Evolutionary conservation across 2,113 vertebrate species (phyloP), one percentile per base, ranked within the genome.

Genomic region (Cynopterus brachyotis): DNA sequence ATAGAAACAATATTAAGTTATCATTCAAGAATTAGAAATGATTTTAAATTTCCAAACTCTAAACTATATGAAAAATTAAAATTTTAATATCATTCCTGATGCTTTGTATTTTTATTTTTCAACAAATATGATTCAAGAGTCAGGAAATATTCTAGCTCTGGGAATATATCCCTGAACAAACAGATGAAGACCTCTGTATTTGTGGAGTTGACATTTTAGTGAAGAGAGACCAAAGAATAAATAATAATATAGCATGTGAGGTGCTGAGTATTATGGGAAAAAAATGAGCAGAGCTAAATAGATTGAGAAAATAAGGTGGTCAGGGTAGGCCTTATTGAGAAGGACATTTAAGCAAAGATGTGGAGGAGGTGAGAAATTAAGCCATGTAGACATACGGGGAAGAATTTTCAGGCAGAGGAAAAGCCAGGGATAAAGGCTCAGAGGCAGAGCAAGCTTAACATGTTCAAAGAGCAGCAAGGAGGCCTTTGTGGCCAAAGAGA

Each of bases 31-130:
- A 87, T 73, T 78, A 67, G 45, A 84, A 82, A 70, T 30, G 47
- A 47, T 53, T 84, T 55, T 32, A 40, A 40, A 66, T 62, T 37
- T 78, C 64, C 67, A 50, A 78, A 30, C 75, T 82, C 67, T 92
- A 83, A 72, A 64, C 80, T 80, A 60, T 35, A 20, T 78, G 64
- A 17, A 95, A 76, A 96, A 66, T 80, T 62, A 84, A 88, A 89
- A 12, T 79, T 55, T 59, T 70, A 79, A 85, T 80, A 53, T 73
- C 67, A 60, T 66, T 47, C 24, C 22, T 81, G 55, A n/a, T 30
- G 24, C 37, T 73, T 78, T 80, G 20, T 50, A 20, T 81, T 85
- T 94, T 84, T 92, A 91, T 67, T 89, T 45, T 80, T 72, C 64
- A 37, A 70, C 70, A 95, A 73, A 69, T 69, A 60, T 24, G 35